Conservation (phyloP, 37 sponge, comb jelly and placozoan species). For the Lycopodina hypogea region DNA sequence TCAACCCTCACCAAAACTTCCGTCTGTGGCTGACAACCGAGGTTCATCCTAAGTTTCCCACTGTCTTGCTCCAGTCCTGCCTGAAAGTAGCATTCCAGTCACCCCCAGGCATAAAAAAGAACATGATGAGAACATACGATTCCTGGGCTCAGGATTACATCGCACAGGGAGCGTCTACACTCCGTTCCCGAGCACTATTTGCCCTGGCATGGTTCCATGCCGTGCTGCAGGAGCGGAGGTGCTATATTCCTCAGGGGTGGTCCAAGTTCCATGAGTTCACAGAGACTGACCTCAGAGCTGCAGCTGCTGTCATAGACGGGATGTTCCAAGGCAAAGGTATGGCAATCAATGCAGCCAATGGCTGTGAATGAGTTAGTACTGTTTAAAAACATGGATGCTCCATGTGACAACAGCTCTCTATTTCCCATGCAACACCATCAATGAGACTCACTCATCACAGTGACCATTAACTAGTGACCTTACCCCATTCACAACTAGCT, state of each 20-base stretch:
- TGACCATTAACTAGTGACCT: too few species aligned
- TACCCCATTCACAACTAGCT: too few species aligned
- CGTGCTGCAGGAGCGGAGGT: constrained; percentile 93
- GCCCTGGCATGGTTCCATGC: constrained; percentile 98
- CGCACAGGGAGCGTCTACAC: constrained; percentile 46
- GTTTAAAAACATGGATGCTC: background rate
- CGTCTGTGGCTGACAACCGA: constrained; percentile 95
- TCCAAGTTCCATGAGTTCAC: constrained; percentile 97
- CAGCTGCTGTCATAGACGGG: constrained; percentile 78
- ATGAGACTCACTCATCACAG: too few species aligned
- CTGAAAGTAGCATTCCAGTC: constrained; percentile 87
- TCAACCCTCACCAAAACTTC: constrained; percentile 78
- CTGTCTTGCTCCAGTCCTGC: constrained; percentile 84
- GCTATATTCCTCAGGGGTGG: constrained; percentile 96
- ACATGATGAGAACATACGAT: constrained; percentile 88
- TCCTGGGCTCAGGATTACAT: constrained; percentile 87
- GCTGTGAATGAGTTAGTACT: background rate
- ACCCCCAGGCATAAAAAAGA: constrained; percentile 93
- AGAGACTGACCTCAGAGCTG: constrained; percentile 84
- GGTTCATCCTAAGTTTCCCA: constrained; percentile 85
- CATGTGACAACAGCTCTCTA: too few species aligned
- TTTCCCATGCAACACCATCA: too few species aligned
- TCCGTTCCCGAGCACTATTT: constrained; percentile 83
- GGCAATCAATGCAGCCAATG: background rate
- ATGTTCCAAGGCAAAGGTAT: constrained; percentile 52